Evolutionary conservation across 2,888 invertebrate species (phyloP), one percentile per base, ranked within the genome.

Genomic region (Coelopa pilipes): DNA sequence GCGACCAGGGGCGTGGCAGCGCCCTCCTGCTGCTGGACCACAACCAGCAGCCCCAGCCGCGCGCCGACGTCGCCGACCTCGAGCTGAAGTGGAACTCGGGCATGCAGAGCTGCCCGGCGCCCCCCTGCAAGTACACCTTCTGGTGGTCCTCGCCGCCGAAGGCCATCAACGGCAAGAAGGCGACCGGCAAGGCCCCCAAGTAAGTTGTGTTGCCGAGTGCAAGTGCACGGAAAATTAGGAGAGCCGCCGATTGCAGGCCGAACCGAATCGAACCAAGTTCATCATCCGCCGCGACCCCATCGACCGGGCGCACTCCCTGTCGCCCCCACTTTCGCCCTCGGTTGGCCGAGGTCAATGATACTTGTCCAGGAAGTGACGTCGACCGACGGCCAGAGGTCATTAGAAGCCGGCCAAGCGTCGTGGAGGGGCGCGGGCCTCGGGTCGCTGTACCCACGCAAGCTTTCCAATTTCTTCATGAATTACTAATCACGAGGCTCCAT

Each of bases 101-200:
- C 34, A 78, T 75, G 72, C 80, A 79, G 55, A 79, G 79, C 0
- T 85, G 85, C 34, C 79, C 81, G 1, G 85, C 84, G 0, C 84
- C 85, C 0, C 85, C 87, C 19, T 87, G 85, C 76, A 84, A 85
- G 71, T 82, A 85, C 65, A 81, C 86, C 73, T 88, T 88, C 79
- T 87, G 87, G 80, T 88, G 87, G 86, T 85, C 86, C 73, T 86
- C 86, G 75, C 84, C 85, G 13, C 88, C 88, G 2, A 86, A 86
- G 76, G 81, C 88, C n/a, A 78, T 87, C 73, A 78, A 82, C 74
- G 81, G 81, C 80, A 81, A 81, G 78, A 84, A 83, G 84, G 84
- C 81, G 78, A n/a, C n/a, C n/a, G 85, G 78, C 77, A 85, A 81
- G 81, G 81, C 80, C 79, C 75, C 46, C 76, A 87, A 87, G 62